Conservation (phyloP, 2,888 invertebrate species). For the Pseudococcus longispinus region DNA sequence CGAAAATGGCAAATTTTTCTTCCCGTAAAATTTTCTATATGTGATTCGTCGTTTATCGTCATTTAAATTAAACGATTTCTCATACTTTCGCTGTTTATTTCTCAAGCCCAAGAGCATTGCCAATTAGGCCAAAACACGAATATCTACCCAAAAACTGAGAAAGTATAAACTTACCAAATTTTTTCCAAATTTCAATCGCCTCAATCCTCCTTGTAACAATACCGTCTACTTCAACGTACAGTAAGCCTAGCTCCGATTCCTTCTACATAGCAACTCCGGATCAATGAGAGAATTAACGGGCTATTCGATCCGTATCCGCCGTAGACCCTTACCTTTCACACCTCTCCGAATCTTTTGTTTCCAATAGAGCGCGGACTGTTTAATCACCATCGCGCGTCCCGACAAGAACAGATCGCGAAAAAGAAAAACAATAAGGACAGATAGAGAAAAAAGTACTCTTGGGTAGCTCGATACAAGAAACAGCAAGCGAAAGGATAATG, state of each 20-base stretch:
- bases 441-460: neutral
- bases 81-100: no score
- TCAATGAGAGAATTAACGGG: neutral
- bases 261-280: neutral
- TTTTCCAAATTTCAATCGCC: neutral
- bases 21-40: no score
- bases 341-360: neutral
- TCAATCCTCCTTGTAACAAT: neutral
- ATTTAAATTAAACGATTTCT: no score
- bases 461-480: no score
- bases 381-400: neutral
- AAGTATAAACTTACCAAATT: no score
- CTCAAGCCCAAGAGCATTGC: no score
- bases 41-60: no score
- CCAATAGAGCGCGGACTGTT: slow-evolving; percentile 24
- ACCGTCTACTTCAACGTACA: neutral
- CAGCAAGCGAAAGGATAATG: neutral
- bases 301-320: slow-evolving; percentile 29
- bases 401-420: neutral
- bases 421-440: neutral
- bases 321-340: slow-evolving; percentile 20
- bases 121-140: no score
- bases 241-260: slow-evolving; percentile 4
- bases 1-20: no score
- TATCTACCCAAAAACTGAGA: no score